Evolutionary conservation across 2,113 vertebrate species (phyloP).

Genomic region (Thryonomys swinderianus): DNA sequence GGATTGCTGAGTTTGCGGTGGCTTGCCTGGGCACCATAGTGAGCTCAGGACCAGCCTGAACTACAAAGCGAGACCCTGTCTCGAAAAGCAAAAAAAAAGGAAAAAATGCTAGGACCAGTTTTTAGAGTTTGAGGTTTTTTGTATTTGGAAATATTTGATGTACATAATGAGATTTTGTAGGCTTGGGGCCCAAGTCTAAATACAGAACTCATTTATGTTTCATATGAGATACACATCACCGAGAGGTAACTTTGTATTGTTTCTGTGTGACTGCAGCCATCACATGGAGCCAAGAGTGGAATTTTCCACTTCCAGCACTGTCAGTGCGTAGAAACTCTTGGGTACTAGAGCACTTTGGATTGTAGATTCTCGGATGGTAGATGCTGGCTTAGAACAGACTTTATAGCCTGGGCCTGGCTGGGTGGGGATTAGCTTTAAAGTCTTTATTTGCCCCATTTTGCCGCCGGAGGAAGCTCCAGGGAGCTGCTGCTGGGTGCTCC

Average conservation of each 20-base stretch:
- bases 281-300: background rate
- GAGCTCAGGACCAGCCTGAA: too few species aligned
- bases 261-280: background rate
- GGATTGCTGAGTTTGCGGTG: too few species aligned
- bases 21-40: too few species aligned
- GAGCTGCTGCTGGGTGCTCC: background rate
- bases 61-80: too few species aligned
- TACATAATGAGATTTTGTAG: background rate
- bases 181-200: background rate
- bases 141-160: background rate
- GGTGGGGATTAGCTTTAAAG: background rate
- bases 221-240: background rate
- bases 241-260: background rate
- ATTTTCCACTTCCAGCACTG: background rate
- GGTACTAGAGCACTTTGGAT: background rate
- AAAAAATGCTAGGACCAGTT: background rate
- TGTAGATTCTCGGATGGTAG: background rate
- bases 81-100: too few species aligned
- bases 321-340: background rate
- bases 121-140: background rate
- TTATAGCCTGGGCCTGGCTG: background rate
- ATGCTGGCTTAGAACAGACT: background rate
- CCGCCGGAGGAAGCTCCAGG: background rate
- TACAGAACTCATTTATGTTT: background rate
- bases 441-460: background rate